phyloP scores from a whole-genome alignment of 2,888 invertebrate genomes.

The Pseudoips prasinana region DNA sequence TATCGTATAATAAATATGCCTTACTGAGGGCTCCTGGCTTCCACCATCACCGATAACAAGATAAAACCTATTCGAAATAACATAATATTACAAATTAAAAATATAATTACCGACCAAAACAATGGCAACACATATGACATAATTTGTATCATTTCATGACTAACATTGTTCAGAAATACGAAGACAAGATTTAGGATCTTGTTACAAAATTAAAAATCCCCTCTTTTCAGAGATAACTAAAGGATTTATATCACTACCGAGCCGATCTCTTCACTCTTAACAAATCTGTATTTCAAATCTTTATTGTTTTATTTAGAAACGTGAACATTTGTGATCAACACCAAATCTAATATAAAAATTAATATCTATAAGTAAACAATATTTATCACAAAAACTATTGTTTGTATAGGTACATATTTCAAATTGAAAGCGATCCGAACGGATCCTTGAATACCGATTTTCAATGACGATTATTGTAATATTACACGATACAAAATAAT shows the following conservation, averaged over 20 bases:
- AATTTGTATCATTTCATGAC: slow-evolving; percentile 63
- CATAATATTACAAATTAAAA: slow-evolving; percentile 49
- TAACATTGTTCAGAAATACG: slow-evolving; percentile 63
- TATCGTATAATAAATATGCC: slow-evolving; percentile 47
- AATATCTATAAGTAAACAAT: slow-evolving; percentile 62
- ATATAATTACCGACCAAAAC: slow-evolving; percentile 63
- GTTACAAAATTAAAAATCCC: slow-evolving; percentile 21
- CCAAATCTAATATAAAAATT: slow-evolving; percentile 44
- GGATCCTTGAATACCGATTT: slow-evolving; percentile 46
- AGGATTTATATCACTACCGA: slow-evolving; percentile 22
- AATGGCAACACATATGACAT: slow-evolving; percentile 76
- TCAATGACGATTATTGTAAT: slow-evolving; percentile 21
- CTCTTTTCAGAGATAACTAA: slow-evolving; percentile 25
- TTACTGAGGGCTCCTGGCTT: slow-evolving; percentile 33
- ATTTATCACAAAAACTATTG: slow-evolving; percentile 67
- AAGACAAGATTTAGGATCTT: slow-evolving; percentile 16
- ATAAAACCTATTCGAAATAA: slow-evolving; percentile 56
- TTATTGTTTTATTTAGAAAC: slow-evolving; percentile 26
- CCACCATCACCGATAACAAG: slow-evolving; percentile 50
- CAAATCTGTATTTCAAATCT: slow-evolving; percentile 20
- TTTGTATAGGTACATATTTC: slow-evolving; percentile 42
- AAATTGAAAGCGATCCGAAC: slow-evolving; percentile 31
- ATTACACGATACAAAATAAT: slow-evolving; percentile 6
- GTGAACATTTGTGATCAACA: slow-evolving; percentile 33
- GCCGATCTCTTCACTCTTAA: slow-evolving; percentile 21